phyloP scores from a whole-genome alignment of 2,113 vertebrate genomes.

The Otis tarda region DNA sequence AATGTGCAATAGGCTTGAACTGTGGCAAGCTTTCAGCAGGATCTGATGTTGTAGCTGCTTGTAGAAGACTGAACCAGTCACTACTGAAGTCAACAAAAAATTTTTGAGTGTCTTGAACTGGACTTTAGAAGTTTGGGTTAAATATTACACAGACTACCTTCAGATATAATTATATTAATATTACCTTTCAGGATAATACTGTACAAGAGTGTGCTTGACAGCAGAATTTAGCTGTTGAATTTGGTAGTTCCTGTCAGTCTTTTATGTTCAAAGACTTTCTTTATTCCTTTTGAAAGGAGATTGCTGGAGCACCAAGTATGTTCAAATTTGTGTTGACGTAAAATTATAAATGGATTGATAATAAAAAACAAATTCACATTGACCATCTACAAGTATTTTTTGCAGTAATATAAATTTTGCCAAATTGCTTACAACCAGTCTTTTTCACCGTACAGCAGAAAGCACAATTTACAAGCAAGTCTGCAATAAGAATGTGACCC shows the following conservation, averaged over 20 bases:
- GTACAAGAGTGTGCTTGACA: background rate
- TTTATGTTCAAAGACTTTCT: background rate
- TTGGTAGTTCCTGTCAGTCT: background rate
- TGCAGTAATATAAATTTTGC: background rate
- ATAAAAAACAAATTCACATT: background rate
- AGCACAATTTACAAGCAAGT: background rate
- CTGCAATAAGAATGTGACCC: background rate
- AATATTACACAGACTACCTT: background rate
- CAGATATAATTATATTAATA: background rate
- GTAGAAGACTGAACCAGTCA: background rate
- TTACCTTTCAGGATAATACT: background rate
- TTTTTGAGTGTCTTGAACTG: background rate
- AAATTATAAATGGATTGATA: background rate
- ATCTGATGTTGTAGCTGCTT: background rate
- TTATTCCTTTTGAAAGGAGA: background rate
- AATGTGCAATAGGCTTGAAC: background rate
- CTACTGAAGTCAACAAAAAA: background rate
- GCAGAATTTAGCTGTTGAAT: background rate
- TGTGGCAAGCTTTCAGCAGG: background rate
- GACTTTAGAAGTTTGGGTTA: background rate
- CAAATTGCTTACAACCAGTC: background rate
- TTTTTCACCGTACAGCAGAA: background rate
- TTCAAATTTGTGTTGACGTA: background rate
- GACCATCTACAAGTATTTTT: background rate
- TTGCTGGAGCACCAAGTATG: background rate